A percentile compares a stretch with the other conserved stretches of the same genome.
Conservation (phyloP, 1,140 invertebrate genomes). For the Saccostrea glomerata region DNA sequence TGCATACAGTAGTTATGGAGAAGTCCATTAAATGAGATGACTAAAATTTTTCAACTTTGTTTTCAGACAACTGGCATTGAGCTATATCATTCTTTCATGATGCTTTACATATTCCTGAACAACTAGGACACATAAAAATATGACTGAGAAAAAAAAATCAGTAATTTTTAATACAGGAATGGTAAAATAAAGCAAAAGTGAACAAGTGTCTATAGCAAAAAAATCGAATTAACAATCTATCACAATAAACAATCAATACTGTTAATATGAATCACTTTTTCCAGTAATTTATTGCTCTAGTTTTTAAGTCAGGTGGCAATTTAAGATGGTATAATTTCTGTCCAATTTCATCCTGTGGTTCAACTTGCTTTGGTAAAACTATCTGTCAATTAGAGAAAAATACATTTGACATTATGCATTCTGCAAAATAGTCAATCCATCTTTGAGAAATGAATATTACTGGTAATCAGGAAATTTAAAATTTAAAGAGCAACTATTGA, state of each 20-base stretch:
- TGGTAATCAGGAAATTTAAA: no score
- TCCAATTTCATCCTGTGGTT: constrained; percentile 22
- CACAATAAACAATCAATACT: neutral
- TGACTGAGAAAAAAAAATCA: no score
- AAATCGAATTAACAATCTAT: neutral
- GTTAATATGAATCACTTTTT: neutral
- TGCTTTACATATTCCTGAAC: no score
- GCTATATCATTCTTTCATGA: no score
- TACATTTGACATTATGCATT: neutral
- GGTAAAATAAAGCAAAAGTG: neutral
- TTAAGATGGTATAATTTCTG: constrained; percentile 1
- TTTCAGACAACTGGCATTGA: no score
- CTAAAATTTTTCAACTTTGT: no score
- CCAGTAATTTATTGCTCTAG: constrained; percentile 6
- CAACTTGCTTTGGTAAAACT: neutral
- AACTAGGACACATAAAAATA: no score
- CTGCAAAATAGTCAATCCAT: neutral
- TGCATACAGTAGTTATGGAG: no score
- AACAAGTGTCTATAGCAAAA: neutral
- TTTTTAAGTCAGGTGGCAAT: neutral
- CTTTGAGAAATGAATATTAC: no score
- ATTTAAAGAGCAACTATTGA: no score
- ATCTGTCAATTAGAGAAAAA: neutral
- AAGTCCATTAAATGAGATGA: no score
- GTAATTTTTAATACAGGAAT: neutral